Evolutionary conservation across 2,113 vertebrate species (phyloP), one percentile per base, ranked within the genome.

Genomic region (Cavia aperea): DNA sequence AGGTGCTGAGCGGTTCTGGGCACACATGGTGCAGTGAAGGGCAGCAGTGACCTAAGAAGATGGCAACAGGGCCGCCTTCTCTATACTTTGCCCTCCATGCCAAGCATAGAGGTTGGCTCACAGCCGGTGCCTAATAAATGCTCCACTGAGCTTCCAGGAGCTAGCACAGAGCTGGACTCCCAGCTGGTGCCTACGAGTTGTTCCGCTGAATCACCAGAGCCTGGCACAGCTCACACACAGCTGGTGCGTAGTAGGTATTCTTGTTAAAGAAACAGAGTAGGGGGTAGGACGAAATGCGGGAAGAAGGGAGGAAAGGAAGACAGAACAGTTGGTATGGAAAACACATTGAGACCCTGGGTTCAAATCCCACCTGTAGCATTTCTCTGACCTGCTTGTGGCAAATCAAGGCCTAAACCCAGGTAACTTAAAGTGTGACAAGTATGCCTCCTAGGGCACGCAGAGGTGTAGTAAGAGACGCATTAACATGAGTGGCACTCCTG

Each of bases 41-140:
- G 16, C 77, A 18, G 36, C 7, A 8, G 2, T 36, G 60, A 65
- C 26, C 33, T 5, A 4, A 1, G 3, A 31, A 39, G 24, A 26
- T 0, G 5, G 18, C 33, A 14, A 3, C 43, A 3, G 7, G 18
- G n/a, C 39, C 10, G 0, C 33, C 6, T 66, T 4, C 18, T 81
- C 56, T 43, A 13, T 16, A 9, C 15, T 70, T 24, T 78, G 31
- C 58, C 82, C 29, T 14, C 58, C 78, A 56, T n/a, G 2, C 23
- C 21, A 26, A 29, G 23, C 33, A 14, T 4, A 43, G 49, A 46
- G 46, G 16, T 39, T 84, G 63, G 73, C 2, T 72, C 29, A 36
- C 46, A 81, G 73, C 9, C n/a, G 46, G 12, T 33, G 21, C 29
- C 54, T 66, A 15, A 83, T 46, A 51, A n/a, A 31, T 75, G 79